Base-by-base conservation (phyloP, 2,888 invertebrate genomes). In the Leptogaster cylindrica region DNA sequence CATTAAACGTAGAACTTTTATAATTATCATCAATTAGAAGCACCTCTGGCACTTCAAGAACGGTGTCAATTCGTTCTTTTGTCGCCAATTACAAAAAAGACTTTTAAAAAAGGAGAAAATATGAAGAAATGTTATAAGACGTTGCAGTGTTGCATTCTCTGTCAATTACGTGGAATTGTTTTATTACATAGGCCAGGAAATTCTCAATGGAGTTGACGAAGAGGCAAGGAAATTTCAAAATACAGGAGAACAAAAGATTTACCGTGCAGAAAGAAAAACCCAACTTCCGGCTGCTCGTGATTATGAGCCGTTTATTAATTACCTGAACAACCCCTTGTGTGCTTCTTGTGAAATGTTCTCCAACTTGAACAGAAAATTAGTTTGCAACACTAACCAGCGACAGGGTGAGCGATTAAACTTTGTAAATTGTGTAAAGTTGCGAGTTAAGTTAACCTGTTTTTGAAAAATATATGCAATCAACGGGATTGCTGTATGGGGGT, bases 1-100 rank as follows among this genome's bases (percentile, higher is more conserved):
- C 55, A 66, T 66, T 66, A 55, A 66, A 66, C 55, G 66, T 44
- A 31, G 58, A 66, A 66, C 44, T 66, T 66, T 50, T 58, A 58
- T 66, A 66, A 66, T 66, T 66, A 66, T 66, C 66, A 44, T 66
- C 58, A 66, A 52, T 66, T 66, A 66, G 66, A 28, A 33, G 28
- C 41, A 66, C 44, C 66, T 20, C 12, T 52, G 25, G 46, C 25
- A 23, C 20, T 46, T 31, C n/a, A n/a, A n/a, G n/a, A n/a, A n/a
- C n/a, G n/a, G n/a, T n/a, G n/a, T n/a, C n/a, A n/a, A n/a, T n/a
- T n/a, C 31, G 31, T 31, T 31, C 31, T 31, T 7, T 6, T 7
- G 6, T 8, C 20, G 46, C 33, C 14, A 2, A 12, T 18, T 52
- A 33, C 10, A 20, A 16, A 27, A n/a, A 44, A 44, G 36, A 27